A percentile compares a stretch with the other conserved stretches of the same genome.
These are phyloP conservation scores for Drosophila dunni DNA, from an alignment of 1,140 invertebrate genomes.

Conservation along the genomic window DNA sequence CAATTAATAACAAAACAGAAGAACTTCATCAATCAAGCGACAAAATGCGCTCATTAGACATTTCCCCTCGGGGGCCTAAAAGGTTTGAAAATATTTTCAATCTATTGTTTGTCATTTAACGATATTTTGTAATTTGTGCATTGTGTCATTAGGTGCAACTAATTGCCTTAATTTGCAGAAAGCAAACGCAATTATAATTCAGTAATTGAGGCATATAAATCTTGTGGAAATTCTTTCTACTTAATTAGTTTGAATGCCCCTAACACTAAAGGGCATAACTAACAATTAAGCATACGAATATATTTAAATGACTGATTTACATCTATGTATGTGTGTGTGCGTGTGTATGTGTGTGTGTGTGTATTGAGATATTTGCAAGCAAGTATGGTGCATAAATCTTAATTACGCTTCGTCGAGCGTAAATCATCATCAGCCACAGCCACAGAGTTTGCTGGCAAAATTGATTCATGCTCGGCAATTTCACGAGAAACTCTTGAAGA, in stretches of 20 bases:
- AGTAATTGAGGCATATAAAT: conserved; percentile 71
- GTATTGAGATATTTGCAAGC: conserved; percentile 43
- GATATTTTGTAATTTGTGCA: conserved; percentile 43
- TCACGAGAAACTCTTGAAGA: conserved; percentile 43
- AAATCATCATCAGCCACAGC: conserved; percentile 77
- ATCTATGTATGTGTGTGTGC: conserved; percentile 9
- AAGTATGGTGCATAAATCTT: conserved; percentile 76
- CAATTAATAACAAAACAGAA: conserved; percentile 25
- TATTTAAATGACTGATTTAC: background rate
- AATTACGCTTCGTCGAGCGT: conserved; percentile 79
- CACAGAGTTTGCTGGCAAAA: conserved; percentile 48
- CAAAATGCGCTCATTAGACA: conserved; percentile 42
- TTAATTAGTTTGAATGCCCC: conserved; percentile 80
- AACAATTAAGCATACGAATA: conserved; percentile 65
- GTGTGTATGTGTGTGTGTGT: conserved; percentile 11
- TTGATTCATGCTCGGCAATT: conserved; percentile 62
- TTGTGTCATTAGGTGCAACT: conserved; percentile 69
- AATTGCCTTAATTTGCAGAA: conserved; percentile 69
- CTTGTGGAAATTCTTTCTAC: conserved; percentile 73
- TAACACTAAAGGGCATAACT: conserved; percentile 74
- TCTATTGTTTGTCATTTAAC: conserved; percentile 25
- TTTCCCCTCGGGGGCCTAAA: conserved; percentile 1
- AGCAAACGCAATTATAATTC: conserved; percentile 49
- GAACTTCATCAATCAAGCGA: conserved; percentile 14
- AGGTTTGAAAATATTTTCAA: conserved; percentile 38